Percentiles rank a stretch among this genome's conserved stretches.
These are phyloP conservation scores for Melanerpes formicivorus DNA, from an alignment of 2,113 vertebrate species.

Conservation along the genomic window DNA sequence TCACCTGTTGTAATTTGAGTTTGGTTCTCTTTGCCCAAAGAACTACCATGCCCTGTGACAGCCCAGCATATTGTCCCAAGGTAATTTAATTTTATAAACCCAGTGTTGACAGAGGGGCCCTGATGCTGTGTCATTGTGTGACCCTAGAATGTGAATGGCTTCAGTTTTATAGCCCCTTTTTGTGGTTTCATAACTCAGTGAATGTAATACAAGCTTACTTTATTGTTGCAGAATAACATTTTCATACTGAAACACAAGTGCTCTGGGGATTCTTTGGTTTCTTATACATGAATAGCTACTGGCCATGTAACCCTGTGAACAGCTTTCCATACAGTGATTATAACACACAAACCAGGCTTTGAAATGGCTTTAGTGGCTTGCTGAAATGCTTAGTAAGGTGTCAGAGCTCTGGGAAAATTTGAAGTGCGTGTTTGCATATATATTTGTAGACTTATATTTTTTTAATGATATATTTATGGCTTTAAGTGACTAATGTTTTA, in stretches of 20 bases:
- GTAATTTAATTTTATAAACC: neutral
- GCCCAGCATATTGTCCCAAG: neutral
- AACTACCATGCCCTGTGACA: neutral
- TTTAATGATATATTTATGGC: conserved; percentile 35
- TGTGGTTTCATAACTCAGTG: neutral
- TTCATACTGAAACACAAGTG: neutral
- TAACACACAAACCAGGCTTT: neutral
- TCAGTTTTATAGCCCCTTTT: neutral
- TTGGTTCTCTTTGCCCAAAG: neutral
- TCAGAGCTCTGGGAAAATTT: neutral
- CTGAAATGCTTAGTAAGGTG: neutral
- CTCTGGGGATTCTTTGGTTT: neutral
- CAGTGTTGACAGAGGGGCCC: accelerated
- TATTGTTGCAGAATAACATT: neutral
- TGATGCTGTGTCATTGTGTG: neutral
- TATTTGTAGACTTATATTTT: neutral
- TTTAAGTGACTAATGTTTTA: conserved; percentile 28
- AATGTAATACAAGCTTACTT: neutral
- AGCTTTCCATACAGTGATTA: neutral
- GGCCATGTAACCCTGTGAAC: neutral
- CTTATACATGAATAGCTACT: neutral
- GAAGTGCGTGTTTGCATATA: conserved; percentile 5
- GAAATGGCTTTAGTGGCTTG: neutral
- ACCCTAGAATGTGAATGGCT: neutral
- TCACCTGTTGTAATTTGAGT: neutral